Base-by-base conservation (phyloP, 2,797 vertebrate genomes). In the Furcifer pardalis region DNA sequence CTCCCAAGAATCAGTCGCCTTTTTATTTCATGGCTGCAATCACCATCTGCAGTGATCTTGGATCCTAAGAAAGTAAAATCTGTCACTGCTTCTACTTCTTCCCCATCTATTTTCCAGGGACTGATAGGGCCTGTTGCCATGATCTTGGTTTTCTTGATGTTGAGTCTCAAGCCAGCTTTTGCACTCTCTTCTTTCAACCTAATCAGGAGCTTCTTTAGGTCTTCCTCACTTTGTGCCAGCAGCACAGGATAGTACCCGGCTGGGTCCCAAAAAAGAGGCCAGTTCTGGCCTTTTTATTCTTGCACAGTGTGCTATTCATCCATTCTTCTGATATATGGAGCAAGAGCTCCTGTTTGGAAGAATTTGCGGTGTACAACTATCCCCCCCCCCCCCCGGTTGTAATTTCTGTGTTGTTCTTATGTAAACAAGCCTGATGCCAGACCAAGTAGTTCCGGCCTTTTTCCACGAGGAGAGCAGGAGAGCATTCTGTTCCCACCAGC, bases 321-420 rank as follows among this genome's bases (percentile, higher is more conserved):
- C 80, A 0, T 0, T 2, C 37, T 87, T 72, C 77, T 84, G 3
- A 19, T 13, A 0, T 68, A 59, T 32, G 8, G 35, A 37, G 37
- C 40, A 15, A 3, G 12, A 17, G 68, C 77, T 76, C 15, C 52
- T 52, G 60, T 73, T n/a, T 21, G 2, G 37, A n/a, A 46, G 23
- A 68, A 72, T 23, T 3, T 2, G 15, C 77, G 35, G 9, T 30
- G 49, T 7, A 46, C 23, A 30, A 10, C 27, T n/a, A 42, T 27
- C 32, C 19, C 65, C 60, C 60, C 62, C 8, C n/a, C 12, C 9
- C 49, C 9, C 68, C 27, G 46, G 56, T 15, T 9, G 46, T 59
- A 37, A 46, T 27, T 62, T 49, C 49, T 0, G 0, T 46, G 44
- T 60, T 42, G 1, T 77, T 65, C 1, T 66, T 0, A 4, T 0